phyloP scores from a whole-genome alignment of 2,888 invertebrate genomes.

The Lingula anatina region DNA sequence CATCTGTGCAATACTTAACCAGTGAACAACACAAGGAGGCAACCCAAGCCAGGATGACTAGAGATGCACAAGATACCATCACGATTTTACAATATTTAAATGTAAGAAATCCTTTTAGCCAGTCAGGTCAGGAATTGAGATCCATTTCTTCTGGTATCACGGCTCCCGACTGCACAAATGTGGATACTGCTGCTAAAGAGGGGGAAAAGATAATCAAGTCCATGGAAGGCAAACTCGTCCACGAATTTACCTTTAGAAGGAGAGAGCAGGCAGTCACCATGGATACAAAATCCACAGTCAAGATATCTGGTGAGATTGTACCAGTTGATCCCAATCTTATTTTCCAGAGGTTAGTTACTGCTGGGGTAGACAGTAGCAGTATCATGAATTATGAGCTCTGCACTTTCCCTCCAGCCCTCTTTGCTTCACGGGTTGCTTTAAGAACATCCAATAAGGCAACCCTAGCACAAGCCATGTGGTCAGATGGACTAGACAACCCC shows the following conservation, averaged over 20 bases:
- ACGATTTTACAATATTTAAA: conserved; percentile 5
- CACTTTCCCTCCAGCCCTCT: conserved; percentile 15
- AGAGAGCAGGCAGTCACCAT: conserved; percentile 12
- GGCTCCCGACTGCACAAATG: conserved; percentile 9
- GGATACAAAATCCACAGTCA: conserved; percentile 2
- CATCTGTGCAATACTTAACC: conserved; percentile 1
- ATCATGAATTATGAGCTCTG: conserved; percentile 18
- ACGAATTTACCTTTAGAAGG: conserved; percentile 11
- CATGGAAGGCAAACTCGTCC: conserved; percentile 11
- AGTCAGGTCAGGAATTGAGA: conserved; percentile 7
- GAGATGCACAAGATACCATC: conserved; percentile 11
- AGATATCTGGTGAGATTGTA: conserved; percentile 10
- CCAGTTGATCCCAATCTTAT: conserved; percentile 19
- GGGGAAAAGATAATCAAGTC: conserved; percentile 8
- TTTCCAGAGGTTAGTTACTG: conserved; percentile 17
- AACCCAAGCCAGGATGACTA: neutral
- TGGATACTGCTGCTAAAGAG: conserved; percentile 8
- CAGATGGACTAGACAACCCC: neutral
- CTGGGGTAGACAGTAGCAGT: conserved; percentile 1
- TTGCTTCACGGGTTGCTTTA: conserved; percentile 13
- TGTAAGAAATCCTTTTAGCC: conserved; percentile 9
- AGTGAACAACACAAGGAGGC: conserved; percentile 14
- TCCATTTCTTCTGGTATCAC: conserved; percentile 15
- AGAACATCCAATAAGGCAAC: conserved; percentile 14
- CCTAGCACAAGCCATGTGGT: conserved; percentile 17